Base-by-base conservation (phyloP, 2,797 vertebrate genomes). In the Paedocypris micromegethes region DNA sequence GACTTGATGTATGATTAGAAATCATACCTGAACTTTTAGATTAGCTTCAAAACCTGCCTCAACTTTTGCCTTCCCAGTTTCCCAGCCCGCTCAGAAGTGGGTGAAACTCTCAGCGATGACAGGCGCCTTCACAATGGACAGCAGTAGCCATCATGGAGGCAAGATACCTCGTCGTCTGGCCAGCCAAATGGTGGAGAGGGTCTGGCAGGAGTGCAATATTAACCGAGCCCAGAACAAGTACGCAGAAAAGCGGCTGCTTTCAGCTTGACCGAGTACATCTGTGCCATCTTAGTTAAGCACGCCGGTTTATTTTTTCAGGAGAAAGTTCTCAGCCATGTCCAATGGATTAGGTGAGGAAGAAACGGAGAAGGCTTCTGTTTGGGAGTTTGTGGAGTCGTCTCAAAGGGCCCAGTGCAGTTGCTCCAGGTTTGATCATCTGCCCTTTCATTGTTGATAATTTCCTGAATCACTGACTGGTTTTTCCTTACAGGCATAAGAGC, bases 121-220 rank as follows among this genome's bases (percentile, higher is more conserved):
- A 2, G 95, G 98, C 45, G 88, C 86, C 71, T 96, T 97, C 82
- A 94, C 85, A 73, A 86, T 90, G 50, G 93, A 98, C 86, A 93
- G 88, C 86, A 94, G 91, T 70, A 96, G 92, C 79, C 94, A 96
- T 83, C 95, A 99, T 0, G 95, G 96, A 75, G 96, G 96, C 66
- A 96, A 94, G 84, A 90, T 98, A 83, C 96, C 96, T 54, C 92
- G 92, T 59, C 91, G 92, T 77, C 80, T 98, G 54, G 92, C 96
- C 81, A 93, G 91, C 83, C 94, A 95, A 67, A 92, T 94, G 84
- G 93, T 96, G 82, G 94, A 98, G 84, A 88, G 90, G 77, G 95
- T 98, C 67, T 99, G 95, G 96, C 95, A 98, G 84, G 96, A 99
- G 89, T 99, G 94, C 90, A 98, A 94, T 86, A 92, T 96, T 87